Base-by-base conservation (phyloP, 1,140 invertebrate genomes). In the Dolichoris vasculosae region DNA sequence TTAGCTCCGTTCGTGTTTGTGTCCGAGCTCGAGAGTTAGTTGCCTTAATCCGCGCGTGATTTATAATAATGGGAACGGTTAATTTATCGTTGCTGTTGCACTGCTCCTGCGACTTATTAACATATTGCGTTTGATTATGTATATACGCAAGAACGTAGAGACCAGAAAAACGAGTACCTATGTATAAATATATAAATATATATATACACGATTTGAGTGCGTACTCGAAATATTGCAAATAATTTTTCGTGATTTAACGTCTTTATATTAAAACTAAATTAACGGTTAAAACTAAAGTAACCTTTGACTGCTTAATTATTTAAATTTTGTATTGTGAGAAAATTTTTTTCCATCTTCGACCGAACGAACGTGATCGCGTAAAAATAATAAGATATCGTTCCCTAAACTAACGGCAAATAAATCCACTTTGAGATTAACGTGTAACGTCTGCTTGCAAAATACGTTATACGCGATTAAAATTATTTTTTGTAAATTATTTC, bases 221-320 rank as follows among this genome's bases (percentile, higher is more conserved):
- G 6, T 23, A 75, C 73, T 82, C 71, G 43, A 78, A 77, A 40
- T 86, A 77, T 77, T 82, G 64, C 64, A 32, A 86, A 83, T 83
- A 86, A 86, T 83, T 86, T 86, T 86, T 79, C 81, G 32, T 83
- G 75, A 86, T 86, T 86, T 86, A 83, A 86, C 73, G 85, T 80
- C 81, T 83, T 86, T 80, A 79, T 83, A 86, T 48, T 40, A 67
- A 86, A 76, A 20, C 35, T 71, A n/a, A n/a, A n/a, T n/a, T n/a
- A n/a, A n/a, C 32, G 32, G 32, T 26, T 43, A n/a, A 51, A 15
- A 32, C 2, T 59, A 17, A 55, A 73, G 46, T 32, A 76, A 76
- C 82, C 0, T 67, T 64, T 46, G 23, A 67, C 51, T 83, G 30
- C 51, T 76, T 83, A 82, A 26, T 69, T 35, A n/a, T 13, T 73